Conservation (phyloP, 2,888 invertebrate species). For the Chromoteleia sp. region DNA sequence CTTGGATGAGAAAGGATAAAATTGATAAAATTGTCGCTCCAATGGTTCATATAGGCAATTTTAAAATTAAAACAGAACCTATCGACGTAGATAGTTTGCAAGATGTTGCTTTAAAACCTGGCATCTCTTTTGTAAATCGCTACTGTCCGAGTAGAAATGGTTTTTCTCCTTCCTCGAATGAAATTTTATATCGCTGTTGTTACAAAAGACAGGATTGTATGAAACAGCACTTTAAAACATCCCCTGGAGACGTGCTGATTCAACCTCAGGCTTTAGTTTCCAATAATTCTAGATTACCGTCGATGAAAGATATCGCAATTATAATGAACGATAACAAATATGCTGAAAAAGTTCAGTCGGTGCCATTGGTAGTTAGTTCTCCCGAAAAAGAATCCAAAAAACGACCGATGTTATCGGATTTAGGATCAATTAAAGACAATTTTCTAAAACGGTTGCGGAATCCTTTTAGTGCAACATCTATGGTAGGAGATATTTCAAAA, state of each 20-base stretch:
- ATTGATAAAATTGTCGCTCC: slow-evolving; percentile 75
- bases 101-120: slow-evolving; percentile 23
- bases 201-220: slow-evolving; percentile 17
- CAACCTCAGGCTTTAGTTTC: slow-evolving; percentile 24
- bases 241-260: slow-evolving; percentile 4
- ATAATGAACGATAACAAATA: not conserved
- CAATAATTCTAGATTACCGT: slow-evolving; percentile 23
- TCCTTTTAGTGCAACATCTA: slow-evolving; percentile 18
- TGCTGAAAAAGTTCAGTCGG: not conserved
- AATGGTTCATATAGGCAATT: slow-evolving; percentile 81
- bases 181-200: slow-evolving; percentile 37
- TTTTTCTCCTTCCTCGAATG: slow-evolving; percentile 32
- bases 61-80: slow-evolving; percentile 80
- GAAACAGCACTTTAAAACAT: not conserved
- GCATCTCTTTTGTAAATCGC: slow-evolving; percentile 25
- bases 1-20: slow-evolving; percentile 81
- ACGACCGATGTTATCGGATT: slow-evolving; percentile 3
- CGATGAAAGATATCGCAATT: slow-evolving; percentile 8
- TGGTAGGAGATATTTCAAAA: not conserved
- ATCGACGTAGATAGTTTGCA: slow-evolving; percentile 70
- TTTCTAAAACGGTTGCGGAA: slow-evolving; percentile 11
- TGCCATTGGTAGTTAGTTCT: not conserved
- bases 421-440: slow-evolving; percentile 37
- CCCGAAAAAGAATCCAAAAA: not conserved
- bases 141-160: slow-evolving; percentile 20